A percentile compares a stretch with the other conserved stretches of the same genome.
These are phyloP conservation scores for Tribolium freemani DNA, from an alignment of 2,888 invertebrate species.

Conservation along the genomic window DNA sequence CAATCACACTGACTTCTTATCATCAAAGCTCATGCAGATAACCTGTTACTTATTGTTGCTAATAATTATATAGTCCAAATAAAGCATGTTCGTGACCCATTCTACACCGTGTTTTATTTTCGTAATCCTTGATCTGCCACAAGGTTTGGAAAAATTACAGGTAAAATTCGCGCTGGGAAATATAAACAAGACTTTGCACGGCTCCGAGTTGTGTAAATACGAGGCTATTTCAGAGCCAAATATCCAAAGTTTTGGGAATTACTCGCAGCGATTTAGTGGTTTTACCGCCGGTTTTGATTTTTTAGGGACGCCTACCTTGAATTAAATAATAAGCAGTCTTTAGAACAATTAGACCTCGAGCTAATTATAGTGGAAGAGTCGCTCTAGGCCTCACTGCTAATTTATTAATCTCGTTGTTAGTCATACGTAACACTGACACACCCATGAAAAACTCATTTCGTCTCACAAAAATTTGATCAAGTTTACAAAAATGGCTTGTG, in stretches of 20 bases:
- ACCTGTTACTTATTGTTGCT: conserved; percentile 56
- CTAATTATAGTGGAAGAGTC: not conserved
- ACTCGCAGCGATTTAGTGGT: not conserved
- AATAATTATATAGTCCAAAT: conserved; percentile 56
- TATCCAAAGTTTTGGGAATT: not conserved
- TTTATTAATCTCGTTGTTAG: not conserved
- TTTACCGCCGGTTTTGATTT: not conserved
- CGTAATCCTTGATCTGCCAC: not conserved
- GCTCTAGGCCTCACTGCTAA: not conserved
- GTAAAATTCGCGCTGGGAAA: not conserved
- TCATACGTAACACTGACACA: not conserved
- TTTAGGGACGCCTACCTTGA: not conserved
- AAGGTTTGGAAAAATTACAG: not conserved
- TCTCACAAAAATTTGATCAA: not conserved
- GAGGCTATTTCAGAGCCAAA: not conserved
- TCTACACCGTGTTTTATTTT: conserved; percentile 29
- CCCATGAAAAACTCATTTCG: not conserved
- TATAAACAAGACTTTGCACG: not conserved
- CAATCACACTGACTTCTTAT: conserved; percentile 60
- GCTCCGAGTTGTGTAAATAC: not conserved
- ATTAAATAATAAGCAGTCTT: not conserved
- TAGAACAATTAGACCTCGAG: not conserved
- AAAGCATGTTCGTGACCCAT: conserved; percentile 59
- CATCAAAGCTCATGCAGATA: conserved; percentile 51
- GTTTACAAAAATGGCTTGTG: conserved; percentile 7